Evolutionary conservation across 2,888 invertebrate genomes (phyloP).

Genomic region (Drosophila dives): DNA sequence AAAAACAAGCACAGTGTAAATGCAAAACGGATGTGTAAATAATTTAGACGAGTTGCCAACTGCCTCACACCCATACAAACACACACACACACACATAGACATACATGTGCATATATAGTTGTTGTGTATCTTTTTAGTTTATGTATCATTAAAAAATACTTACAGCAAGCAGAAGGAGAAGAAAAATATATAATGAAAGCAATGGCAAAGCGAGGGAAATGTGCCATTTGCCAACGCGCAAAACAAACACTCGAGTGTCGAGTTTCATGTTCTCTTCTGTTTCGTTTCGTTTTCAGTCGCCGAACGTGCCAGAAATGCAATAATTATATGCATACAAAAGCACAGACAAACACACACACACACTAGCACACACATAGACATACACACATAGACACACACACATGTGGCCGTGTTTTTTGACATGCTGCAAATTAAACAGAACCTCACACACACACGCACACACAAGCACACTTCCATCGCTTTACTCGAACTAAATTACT

Average conservation of each 20-base stretch:
- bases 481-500: conserved; percentile 72
- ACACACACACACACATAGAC: conserved; percentile 21
- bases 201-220: conserved; percentile 63
- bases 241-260: conserved; percentile 60
- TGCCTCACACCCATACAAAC: conserved; percentile 10
- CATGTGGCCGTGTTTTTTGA: conserved; percentile 66
- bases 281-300: conserved; percentile 47
- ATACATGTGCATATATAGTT: conserved; percentile 20
- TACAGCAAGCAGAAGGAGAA: conserved; percentile 43
- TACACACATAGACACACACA: conserved; percentile 18
- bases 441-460: conserved; percentile 29
- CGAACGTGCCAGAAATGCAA: conserved; percentile 79
- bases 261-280: conserved; percentile 22
- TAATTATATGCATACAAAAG: conserved; percentile 78
- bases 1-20: conserved; percentile 69
- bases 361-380: conserved; percentile 40
- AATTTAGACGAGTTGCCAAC: conserved; percentile 77
- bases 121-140: conserved; percentile 78
- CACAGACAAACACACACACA: conserved; percentile 36
- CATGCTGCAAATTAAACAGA: conserved; percentile 79
- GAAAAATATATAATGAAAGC: conserved; percentile 58
- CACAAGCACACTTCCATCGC: conserved; percentile 20
- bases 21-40: conserved; percentile 80
- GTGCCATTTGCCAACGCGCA: conserved; percentile 76
- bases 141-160: conserved; percentile 81